Percentiles rank a stretch among this genome's conserved stretches.
These are phyloP conservation scores for Ateles fusciceps DNA, from an alignment of 2,797 vertebrate genomes.

Conservation along the genomic window DNA sequence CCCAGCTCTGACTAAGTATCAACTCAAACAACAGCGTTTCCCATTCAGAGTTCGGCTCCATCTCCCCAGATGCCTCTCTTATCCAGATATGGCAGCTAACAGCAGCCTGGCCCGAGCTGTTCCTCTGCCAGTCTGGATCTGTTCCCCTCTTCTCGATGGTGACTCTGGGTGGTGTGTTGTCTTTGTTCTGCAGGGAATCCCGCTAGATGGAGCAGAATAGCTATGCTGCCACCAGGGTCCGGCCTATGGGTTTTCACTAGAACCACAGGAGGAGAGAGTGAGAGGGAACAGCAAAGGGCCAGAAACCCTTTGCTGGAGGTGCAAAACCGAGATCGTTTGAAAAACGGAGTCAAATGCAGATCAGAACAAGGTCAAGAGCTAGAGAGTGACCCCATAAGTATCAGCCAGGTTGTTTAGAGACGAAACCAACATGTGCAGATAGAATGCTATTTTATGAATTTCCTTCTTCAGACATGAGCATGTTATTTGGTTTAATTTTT, in stretches of 20 bases:
- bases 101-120: rapidly evolving
- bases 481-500: neutral
- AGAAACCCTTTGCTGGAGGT: neutral
- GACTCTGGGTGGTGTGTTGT: neutral
- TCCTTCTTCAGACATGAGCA: neutral
- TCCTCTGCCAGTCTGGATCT: neutral
- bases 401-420: neutral
- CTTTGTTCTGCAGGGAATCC: neutral
- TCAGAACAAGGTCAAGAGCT: neutral
- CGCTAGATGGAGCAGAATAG: conserved; percentile 57
- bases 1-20: neutral
- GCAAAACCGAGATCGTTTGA: neutral
- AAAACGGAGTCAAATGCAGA: neutral
- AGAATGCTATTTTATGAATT: neutral
- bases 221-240: neutral
- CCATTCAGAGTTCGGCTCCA: neutral
- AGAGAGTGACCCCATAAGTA: neutral
- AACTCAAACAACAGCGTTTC: neutral
- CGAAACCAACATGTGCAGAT: neutral
- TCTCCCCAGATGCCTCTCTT: neutral
- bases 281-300: neutral
- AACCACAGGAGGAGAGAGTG: neutral
- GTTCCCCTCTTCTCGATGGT: neutral
- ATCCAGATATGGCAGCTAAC: neutral
- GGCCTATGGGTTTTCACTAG: neutral